Conservation (phyloP, 2,113 vertebrate genomes). For the Lophotis ruficrista region DNA sequence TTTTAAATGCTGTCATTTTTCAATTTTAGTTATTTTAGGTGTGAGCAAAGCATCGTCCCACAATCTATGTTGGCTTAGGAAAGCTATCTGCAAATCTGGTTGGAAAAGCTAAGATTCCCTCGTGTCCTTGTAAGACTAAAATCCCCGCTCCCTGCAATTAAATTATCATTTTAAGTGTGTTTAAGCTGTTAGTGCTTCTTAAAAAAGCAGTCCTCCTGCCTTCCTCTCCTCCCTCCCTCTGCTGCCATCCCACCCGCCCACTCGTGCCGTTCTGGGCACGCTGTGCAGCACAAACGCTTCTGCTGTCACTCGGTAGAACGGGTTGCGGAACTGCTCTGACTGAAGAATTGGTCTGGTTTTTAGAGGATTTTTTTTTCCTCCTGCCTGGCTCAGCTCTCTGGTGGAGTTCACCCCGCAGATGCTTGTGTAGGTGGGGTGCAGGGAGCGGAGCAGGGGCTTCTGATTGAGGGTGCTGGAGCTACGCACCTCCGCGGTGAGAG, state of each 20-base stretch:
- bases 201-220: constrained; percentile 48
- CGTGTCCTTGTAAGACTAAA: not conserved
- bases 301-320: constrained; percentile 24
- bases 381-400: not conserved
- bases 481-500: not conserved
- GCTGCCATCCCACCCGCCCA: constrained; percentile 50
- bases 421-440: not conserved
- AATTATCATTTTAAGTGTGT: constrained; percentile 29
- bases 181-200: constrained; percentile 45
- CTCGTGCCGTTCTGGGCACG: constrained; percentile 53
- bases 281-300: constrained; percentile 36
- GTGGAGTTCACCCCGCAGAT: not conserved
- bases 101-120: not conserved
- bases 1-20: not conserved
- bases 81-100: not conserved
- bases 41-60: not conserved
- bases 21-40: not conserved
- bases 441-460: not conserved
- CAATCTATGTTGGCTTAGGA: not conserved
- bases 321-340: not conserved
- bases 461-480: fast-evolving
- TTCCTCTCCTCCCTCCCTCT: not conserved
- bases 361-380: not conserved
- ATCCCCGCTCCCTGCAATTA: not conserved
- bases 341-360: not conserved